Evolutionary conservation across 1,140 invertebrate species (phyloP).

Genomic region (Mactra quadrangularis): DNA sequence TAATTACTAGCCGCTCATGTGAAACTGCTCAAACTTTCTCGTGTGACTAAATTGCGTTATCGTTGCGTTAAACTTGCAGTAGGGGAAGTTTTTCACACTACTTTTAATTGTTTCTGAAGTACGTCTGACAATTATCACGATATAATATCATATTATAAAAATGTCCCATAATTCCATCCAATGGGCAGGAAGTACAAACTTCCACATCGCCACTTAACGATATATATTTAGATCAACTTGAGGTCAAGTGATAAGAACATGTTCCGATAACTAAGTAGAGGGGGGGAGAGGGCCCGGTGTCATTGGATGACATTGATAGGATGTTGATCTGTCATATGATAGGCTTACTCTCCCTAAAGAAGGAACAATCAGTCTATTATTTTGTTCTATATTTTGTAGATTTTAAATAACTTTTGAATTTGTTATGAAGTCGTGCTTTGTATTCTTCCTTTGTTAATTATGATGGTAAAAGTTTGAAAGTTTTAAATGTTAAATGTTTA

Average conservation of each 20-base stretch:
- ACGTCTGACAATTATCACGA: conserved; percentile 36
- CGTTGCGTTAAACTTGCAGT: conserved; percentile 16
- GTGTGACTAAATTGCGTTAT: conserved; percentile 11
- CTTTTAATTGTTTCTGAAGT: conserved; percentile 40
- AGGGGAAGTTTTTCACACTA: conserved; percentile 39
- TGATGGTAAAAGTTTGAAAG: too few species aligned
- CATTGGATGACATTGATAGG: too few species aligned
- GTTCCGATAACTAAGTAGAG: too few species aligned
- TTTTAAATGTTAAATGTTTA: too few species aligned
- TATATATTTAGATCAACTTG: conserved; percentile 1
- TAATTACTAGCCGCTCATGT: not conserved
- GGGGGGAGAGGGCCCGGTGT: too few species aligned
- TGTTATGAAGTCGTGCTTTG: too few species aligned
- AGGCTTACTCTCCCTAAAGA: too few species aligned
- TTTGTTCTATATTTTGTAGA: too few species aligned
- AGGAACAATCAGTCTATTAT: too few species aligned
- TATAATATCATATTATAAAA: not conserved
- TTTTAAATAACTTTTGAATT: too few species aligned
- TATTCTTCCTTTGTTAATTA: too few species aligned
- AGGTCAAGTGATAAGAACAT: conserved; percentile 9
- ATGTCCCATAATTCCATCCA: not conserved
- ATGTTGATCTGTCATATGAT: too few species aligned
- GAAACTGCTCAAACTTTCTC: conserved; percentile 16
- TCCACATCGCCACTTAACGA: not conserved
- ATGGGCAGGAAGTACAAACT: conserved; percentile 11